Conservation (phyloP, 23 tunicate genomes). For the Phallusia fumigata region DNA sequence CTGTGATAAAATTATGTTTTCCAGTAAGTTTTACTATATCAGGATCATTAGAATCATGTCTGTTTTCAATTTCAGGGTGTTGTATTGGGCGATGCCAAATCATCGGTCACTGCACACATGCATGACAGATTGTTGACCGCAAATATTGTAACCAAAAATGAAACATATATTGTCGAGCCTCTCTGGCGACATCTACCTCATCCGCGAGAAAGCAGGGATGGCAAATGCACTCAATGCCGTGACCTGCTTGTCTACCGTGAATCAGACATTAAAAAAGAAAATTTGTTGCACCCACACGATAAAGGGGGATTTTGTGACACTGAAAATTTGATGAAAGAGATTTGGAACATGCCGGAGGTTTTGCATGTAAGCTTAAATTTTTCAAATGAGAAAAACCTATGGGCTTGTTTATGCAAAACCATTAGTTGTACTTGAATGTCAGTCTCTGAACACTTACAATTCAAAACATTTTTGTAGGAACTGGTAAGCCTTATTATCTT, state of each 20-base stretch:
- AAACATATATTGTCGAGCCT: conserved; percentile 89
- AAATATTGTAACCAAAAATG: conserved; percentile 51
- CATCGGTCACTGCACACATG: conserved; percentile 63
- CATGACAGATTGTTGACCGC: conserved; percentile 59
- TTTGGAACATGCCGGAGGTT: conserved; percentile 29
- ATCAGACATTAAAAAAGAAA: conserved; percentile 63
- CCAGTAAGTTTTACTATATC: too few relatives aligned
- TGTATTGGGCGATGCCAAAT: conserved; percentile 70
- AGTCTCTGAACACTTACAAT: too few relatives aligned
- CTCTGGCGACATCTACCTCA: conserved; percentile 78
- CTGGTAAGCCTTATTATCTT: too few relatives aligned
- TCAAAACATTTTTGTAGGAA: too few relatives aligned
- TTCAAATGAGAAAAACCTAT: too few relatives aligned
- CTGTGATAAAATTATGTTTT: too few relatives aligned
- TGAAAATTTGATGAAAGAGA: conserved; percentile 47
- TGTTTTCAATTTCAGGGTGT: conserved; percentile 48
- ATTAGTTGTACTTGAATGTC: neutral
- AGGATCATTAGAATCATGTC: too few relatives aligned
- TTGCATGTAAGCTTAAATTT: too few relatives aligned
- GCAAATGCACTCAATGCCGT: neutral
- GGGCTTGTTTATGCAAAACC: neutral
- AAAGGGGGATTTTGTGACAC: conserved; percentile 55
- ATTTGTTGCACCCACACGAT: conserved; percentile 32
- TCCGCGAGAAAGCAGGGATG: neutral
- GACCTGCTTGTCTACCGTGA: conserved; percentile 68